phyloP scores from a whole-genome alignment of 2,888 invertebrate genomes.

The Graphium colonna region DNA sequence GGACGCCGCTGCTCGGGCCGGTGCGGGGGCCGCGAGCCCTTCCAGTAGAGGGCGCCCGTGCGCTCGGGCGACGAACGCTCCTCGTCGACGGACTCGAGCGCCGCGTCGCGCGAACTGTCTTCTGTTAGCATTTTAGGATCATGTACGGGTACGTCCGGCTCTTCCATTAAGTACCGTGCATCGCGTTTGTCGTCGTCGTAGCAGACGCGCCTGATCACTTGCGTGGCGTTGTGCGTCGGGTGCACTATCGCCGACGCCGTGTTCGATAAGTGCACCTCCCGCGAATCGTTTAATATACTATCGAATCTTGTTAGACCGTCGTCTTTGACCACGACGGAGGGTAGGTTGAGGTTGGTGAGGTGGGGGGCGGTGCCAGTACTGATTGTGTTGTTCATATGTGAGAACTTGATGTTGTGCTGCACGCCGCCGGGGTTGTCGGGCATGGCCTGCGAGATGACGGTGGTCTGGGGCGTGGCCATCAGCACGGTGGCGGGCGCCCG shows the following conservation, averaged over 20 bases:
- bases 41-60: constrained; percentile 68
- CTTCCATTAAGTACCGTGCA: constrained; percentile 51
- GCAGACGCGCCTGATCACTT: constrained; percentile 66
- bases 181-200: constrained; percentile 54
- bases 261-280: constrained; percentile 57
- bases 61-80: constrained; percentile 63
- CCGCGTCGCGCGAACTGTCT: constrained; percentile 53
- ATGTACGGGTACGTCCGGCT: constrained; percentile 49
- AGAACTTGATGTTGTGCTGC: constrained; percentile 53
- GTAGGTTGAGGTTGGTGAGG: constrained; percentile 43
- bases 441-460: constrained; percentile 66
- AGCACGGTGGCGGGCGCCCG: constrained; percentile 64
- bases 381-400: constrained; percentile 63
- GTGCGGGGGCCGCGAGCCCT: constrained; percentile 62
- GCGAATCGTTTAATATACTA: constrained; percentile 53
- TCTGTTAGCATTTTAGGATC: constrained; percentile 59
- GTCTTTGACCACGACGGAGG: constrained; percentile 61
- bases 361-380: constrained; percentile 47
- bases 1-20: constrained; percentile 55
- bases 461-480: constrained; percentile 65
- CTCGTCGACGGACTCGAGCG: constrained; percentile 56
- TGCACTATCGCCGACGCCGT: constrained; percentile 64
- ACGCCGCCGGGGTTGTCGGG: constrained; percentile 39
- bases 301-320: constrained; percentile 59
- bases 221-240: constrained; percentile 59